Base-by-base conservation (phyloP, 2,113 vertebrate genomes). In the Taxidea taxus region DNA sequence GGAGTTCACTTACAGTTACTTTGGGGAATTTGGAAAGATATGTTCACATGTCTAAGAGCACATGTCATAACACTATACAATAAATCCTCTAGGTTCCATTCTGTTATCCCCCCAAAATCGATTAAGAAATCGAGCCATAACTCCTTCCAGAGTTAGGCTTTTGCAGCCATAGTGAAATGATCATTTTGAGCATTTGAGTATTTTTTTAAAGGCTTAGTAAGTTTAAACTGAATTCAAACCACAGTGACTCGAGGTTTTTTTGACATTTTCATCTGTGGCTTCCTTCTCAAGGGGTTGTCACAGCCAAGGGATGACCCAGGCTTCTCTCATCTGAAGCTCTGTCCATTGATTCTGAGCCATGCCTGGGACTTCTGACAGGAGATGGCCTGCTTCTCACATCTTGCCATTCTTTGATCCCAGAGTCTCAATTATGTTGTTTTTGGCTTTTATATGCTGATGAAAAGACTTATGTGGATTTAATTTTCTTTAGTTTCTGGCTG, bases 361-460 rank as follows among this genome's bases (percentile, higher is more conserved):
- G 75, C 18, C 58, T 37, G 49, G 31, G 29, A 16, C 20, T 70
- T 20, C 74, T 49, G 13, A 54, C 10, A 14, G 37, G 12, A 54
- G 23, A n/a, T 23, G 13, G 42, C 39, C 39, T 82, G 72, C 16
- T 66, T 96, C 42, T 86, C n/a, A 29, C 16, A 56, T 62, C 64
- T 77, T 27, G 39, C 6, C 13, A 4, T 47, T 7, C 12, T 97
- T 86, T 54, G 42, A 87, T 90, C 56, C 12, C 68, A 74, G 64
- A 82, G 18, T 87, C 93, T 70, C 49, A 70, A 0, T 31, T 78
- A 39, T 66, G 21, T 66, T 89, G 37, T 37, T 78, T 78, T 89
- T 85, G 58, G 77, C 62, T 97, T 97, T 88, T 90, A 90, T 21
- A 87, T 97, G 47, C 80, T 96, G 66, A 68, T 92, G 25, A 96